A percentile compares a stretch with the other conserved stretches of the same genome.
Evolutionary conservation across 2,797 vertebrate genomes (phyloP).

Genomic region (Lithobates pipiens): DNA sequence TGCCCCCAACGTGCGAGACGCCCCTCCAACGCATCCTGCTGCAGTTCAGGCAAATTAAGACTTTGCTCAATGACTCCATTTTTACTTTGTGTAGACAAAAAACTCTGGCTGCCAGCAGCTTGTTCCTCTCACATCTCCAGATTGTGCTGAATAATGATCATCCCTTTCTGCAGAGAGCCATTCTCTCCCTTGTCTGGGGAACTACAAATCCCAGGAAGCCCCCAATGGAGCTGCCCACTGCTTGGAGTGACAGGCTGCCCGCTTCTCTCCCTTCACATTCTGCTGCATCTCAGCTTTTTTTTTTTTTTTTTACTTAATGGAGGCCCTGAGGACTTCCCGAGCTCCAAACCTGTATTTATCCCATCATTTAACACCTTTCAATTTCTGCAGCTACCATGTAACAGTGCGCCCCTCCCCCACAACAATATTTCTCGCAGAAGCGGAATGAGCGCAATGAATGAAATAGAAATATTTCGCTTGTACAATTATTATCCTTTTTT

Average conservation of each 20-base stretch:
- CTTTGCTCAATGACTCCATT: not conserved
- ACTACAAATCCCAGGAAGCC: not conserved
- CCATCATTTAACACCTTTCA: slow-evolving; percentile 3
- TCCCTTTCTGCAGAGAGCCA: not conserved
- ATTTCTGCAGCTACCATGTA: not conserved
- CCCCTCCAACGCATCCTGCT: not conserved
- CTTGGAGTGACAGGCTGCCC: no score
- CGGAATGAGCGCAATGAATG: not conserved
- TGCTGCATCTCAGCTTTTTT: not conserved
- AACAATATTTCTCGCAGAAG: not conserved
- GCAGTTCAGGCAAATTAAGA: not conserved
- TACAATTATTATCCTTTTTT: not conserved
- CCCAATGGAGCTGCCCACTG: not conserved
- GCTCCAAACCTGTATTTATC: not conserved
- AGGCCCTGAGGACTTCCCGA: not conserved
- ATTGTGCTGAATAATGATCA: not conserved
- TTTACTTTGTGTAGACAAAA: not conserved
- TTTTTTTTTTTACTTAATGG: not conserved
- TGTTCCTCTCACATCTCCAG: no score
- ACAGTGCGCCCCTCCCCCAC: not conserved
- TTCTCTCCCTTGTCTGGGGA: no score
- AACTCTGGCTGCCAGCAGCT: not conserved
- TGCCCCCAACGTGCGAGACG: not conserved
- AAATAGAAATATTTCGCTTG: not conserved
- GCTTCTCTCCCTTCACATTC: not conserved